Evolutionary conservation across 2,113 vertebrate genomes (phyloP).

Genomic region (Microcebus jonahi): DNA sequence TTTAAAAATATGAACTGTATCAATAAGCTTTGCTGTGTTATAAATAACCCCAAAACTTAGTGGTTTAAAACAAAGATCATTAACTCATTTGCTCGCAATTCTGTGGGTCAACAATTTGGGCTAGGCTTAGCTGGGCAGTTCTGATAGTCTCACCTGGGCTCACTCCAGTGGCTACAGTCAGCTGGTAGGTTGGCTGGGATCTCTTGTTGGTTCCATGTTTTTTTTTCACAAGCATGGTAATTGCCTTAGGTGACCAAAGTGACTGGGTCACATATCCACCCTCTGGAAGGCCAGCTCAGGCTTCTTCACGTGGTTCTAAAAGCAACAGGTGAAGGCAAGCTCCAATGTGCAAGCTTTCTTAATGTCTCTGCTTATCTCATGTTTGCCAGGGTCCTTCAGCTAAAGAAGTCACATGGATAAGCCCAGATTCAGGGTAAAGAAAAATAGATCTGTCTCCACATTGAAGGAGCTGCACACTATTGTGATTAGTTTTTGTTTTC

Average conservation of each 20-base stretch:
- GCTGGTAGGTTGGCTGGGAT: background rate
- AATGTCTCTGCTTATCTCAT: background rate
- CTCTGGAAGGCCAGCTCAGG: background rate
- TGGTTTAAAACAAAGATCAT: background rate
- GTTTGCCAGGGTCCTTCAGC: background rate
- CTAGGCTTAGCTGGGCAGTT: background rate
- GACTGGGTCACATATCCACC: background rate
- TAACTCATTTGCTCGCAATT: background rate
- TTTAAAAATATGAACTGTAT: background rate
- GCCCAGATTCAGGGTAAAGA: background rate
- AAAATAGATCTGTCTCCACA: background rate
- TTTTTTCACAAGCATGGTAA: background rate
- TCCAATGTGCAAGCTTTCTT: background rate
- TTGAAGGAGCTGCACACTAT: background rate
- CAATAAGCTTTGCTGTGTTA: background rate
- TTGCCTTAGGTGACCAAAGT: background rate
- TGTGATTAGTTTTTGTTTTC: slow-evolving; percentile 11
- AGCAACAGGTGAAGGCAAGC: background rate
- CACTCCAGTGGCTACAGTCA: background rate
- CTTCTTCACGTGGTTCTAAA: background rate
- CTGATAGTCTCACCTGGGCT: background rate
- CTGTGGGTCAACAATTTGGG: background rate
- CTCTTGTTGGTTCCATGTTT: background rate
- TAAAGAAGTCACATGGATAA: background rate
- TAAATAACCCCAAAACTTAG: background rate